These are phyloP conservation scores for Apostichopus leukothele DNA, from an alignment of 53 echinoderm and acorn worm species.

Conservation along the genomic window DNA sequence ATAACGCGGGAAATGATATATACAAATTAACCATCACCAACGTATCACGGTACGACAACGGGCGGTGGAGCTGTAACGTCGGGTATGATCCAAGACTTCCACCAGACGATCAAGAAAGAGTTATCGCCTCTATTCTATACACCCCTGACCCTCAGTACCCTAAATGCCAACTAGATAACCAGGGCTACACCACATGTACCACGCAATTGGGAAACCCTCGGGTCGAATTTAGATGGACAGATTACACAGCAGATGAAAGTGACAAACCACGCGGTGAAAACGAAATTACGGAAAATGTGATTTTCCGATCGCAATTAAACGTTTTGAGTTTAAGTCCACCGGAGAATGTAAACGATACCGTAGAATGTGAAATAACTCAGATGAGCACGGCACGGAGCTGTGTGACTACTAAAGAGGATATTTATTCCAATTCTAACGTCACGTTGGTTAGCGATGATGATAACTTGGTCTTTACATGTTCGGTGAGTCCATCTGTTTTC, in stretches of 20 bases:
- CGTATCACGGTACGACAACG: neutral
- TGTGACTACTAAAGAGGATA: neutral
- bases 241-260: neutral
- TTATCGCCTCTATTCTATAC: neutral
- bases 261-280: neutral
- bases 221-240: neutral
- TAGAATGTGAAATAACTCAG: neutral
- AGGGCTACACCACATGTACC: neutral
- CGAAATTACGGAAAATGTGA: neutral
- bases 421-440: neutral
- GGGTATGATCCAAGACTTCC: neutral
- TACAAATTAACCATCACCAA: neutral
- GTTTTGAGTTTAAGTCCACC: neutral
- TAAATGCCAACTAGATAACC: neutral
- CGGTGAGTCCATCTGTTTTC: neutral
- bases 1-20: neutral
- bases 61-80: neutral
- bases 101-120: neutral
- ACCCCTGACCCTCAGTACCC: neutral
- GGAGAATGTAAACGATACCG: neutral
- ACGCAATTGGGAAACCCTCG: constrained; percentile 5
- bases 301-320: neutral
- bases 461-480: neutral
- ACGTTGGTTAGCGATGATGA: neutral
- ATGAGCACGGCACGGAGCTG: neutral